Base-by-base conservation (phyloP, 2,113 vertebrate species). In the Lepus americanus region DNA sequence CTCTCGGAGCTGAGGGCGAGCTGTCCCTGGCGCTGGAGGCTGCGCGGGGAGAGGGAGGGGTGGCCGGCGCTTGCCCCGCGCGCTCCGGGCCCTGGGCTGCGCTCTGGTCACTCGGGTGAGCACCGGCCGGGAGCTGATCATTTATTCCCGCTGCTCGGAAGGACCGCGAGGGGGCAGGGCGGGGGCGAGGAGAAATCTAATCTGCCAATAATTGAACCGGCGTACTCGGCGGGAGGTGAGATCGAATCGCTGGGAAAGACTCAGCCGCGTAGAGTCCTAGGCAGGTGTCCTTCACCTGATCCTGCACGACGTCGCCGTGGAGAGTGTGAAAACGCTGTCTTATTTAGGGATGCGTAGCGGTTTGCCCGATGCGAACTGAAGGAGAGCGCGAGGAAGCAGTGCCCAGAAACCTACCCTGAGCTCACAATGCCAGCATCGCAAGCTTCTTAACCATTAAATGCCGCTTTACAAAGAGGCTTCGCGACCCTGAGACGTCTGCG, bases 1-100 rank as follows among this genome's bases (percentile, higher is more conserved):
- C 85, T 97, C 95, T 97, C 55, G 73, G 90, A 61, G 94, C 63
- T 88, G 51, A 84, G 97, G 96, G 94, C 97, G 96, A 93, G 95
- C 83, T 81, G 98, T 97, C 93, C 89, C 97, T 83, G 69, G 86
- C 72, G 80, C 96, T 85, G 97, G 29, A 89, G 93, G 96, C 63
- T 86, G 72, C 53, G 82, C 64, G 44, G 74, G 94, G 73, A 55
- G 67, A 36, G 89, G 49, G 89, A 14, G 94, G 64, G 12, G 49
- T 3, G 84, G 90, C 53, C 83, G 3, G 4, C 9, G 88, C 64
- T 2, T 88, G 66, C 93, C 9, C 93, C 89, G 44, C 10, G 44
- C 92, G 87, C 81, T 17, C 3, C 7, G 85, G 79, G 67, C 77
- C 6, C 17, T 2, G 36, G 23, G 16, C 69, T 49, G 67, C 82